Base-by-base conservation (phyloP, 2,113 vertebrate genomes). In the Ciconia stormi region DNA sequence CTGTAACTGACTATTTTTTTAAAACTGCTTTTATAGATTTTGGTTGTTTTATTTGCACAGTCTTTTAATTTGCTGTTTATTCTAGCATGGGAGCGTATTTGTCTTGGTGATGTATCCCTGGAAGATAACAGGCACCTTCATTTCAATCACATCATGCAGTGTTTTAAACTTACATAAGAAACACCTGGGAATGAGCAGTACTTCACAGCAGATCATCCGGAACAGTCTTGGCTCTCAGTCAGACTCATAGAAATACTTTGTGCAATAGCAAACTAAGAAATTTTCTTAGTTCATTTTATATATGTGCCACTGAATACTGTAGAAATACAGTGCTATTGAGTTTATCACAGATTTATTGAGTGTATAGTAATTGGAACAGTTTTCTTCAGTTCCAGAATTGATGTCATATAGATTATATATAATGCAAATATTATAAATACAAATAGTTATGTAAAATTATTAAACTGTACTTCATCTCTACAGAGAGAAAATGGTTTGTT, bases 101-200 rank as follows among this genome's bases (percentile, higher is more conserved):
- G 70, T 95, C 47, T 94, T 96, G 91, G 73, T 62, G 55, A 23
- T 70, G 15, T 70, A 38, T 47, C 40, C 40, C 13, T 95, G 53
- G 17, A 93, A 97, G 87, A 63, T 91, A 80, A 92, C 91, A 69
- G 88, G 22, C 70, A 94, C 86, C 81, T 96, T 97, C 36, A 34
- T 90, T 95, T 95, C 93, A 93, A 9, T 90, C n/a, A n/a, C 50
- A 62, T 92, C 47, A 40, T 87, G 13, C 34, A 55, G 8, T 87
- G 59, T 90, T 93, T 58, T 56, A 53, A 89, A 29, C 17, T 74
- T 66, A 32, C 8, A 0, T 78, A 81, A 78, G 91, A 72, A 90
- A 46, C 47, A 72, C 83, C 88, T 95, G 49, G 58, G 55, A 95
- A 85, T 79, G 79, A 96, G 70, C 65, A 91, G 7, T 79, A 49